Conservation (phyloP, 2,113 vertebrate genomes). For the Pachycephala philippinensis region DNA sequence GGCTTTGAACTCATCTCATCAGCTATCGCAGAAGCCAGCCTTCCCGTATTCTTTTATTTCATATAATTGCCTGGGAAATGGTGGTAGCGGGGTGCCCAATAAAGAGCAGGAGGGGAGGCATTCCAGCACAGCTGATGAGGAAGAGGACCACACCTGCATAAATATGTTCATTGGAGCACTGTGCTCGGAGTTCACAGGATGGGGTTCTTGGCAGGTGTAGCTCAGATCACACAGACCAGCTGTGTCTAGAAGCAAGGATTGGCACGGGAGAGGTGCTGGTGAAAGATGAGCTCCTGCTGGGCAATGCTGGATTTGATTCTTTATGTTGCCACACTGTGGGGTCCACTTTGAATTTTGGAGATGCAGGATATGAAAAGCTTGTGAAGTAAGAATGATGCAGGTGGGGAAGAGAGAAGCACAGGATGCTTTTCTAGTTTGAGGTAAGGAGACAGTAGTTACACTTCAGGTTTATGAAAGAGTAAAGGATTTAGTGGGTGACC, state of each 20-base stretch:
- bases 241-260: background rate
- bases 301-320: background rate
- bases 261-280: background rate
- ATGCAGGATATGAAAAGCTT: background rate
- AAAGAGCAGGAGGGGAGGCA: background rate
- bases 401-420: background rate
- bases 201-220: background rate
- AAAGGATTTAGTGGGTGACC: background rate
- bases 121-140: background rate
- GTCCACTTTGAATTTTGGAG: background rate
- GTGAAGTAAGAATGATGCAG: background rate
- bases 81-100: background rate
- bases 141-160: background rate
- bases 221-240: background rate
- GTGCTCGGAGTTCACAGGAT: background rate
- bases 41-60: background rate
- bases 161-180: background rate
- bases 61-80: background rate
- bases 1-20: background rate
- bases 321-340: background rate
- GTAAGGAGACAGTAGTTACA: background rate
- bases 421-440: background rate
- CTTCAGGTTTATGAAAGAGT: background rate
- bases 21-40: fast-evolving
- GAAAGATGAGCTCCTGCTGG: background rate